Conservation (phyloP, 2,888 invertebrate genomes). For the Caenorhabditis becei region DNA sequence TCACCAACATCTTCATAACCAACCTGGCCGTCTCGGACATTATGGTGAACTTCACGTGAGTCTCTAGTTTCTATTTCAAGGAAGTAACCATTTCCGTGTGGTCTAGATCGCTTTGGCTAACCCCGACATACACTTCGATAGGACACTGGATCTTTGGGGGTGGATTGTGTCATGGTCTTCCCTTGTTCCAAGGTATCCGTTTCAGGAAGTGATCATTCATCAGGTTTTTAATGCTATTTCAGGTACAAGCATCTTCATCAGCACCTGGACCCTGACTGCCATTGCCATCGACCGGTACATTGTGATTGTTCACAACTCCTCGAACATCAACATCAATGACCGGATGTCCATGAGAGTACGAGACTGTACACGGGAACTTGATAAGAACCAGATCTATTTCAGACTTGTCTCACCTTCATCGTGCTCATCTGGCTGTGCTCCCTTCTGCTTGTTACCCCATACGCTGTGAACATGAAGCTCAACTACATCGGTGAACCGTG, state of each 20-base stretch:
- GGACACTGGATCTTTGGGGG: conserved; percentile 94
- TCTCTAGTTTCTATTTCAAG: no score
- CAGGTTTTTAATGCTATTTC: conserved; percentile 44
- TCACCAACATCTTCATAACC: conserved; percentile 97
- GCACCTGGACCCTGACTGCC: conserved; percentile 95
- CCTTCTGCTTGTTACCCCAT: conserved; percentile 91
- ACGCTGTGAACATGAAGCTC: conserved; percentile 88
- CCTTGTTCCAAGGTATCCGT: conserved; percentile 86
- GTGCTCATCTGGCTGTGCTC: conserved; percentile 93
- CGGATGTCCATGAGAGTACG: conserved; percentile 90
- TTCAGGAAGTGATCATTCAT: conserved; percentile 30
- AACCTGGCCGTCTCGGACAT: conserved; percentile 97
- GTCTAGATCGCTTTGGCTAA: conserved; percentile 94
- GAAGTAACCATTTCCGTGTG: conserved; percentile 10
- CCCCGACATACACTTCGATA: conserved; percentile 94
- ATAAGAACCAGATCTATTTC: no score
- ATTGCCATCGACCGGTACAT: conserved; percentile 98
- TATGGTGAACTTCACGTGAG: conserved; percentile 86
- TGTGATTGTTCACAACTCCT: conserved; percentile 93
- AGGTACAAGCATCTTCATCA: conserved; percentile 96
- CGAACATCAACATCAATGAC: conserved; percentile 85
- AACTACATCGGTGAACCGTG: conserved; percentile 82
- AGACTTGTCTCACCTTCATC: conserved; percentile 87
- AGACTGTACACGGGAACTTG: neutral
- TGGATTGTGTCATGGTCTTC: conserved; percentile 92